Evolutionary conservation across 1,140 invertebrate genomes (phyloP), one percentile per base, ranked within the genome.

Genomic region (Oreohelix idahoensis): DNA sequence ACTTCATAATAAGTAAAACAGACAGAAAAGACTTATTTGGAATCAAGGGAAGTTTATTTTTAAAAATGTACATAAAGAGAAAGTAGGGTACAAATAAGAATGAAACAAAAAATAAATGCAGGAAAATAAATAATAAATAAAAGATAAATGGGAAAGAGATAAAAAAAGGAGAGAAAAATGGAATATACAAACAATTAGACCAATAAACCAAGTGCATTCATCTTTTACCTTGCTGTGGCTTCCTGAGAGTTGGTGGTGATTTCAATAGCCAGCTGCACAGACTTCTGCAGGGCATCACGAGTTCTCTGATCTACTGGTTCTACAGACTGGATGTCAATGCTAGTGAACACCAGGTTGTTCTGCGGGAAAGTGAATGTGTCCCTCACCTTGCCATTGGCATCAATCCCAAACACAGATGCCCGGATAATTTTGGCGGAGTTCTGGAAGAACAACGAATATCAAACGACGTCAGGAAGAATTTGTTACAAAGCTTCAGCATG

Each of bases 271-370:
- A 94, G 87, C 78, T 94, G 94, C 26, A 94, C 94, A 77, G 93
- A 94, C 84, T 94, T 94, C 89, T 93, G 93, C 29, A 94, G 89
- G 1, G 94, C 89, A 88, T 94, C 94, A 53, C 93, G 85, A 15
- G 94, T 94, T 66, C 93, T 86, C 88, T 94, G 93, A 87, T 94
- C 94, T 0, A 94, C 93, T n/a, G 94, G 94, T 87, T 94, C 94
- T 23, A 94, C 93, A 58, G 93, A 93, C 86, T 94, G 93, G 83
- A 94, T 94, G 87, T 94, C 94, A 79, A 94, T 92, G 83, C 92
- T 93, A 4, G 94, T 94, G 58, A 94, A 92, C 29, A 92, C 86
- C n/a, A 94, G 85, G 83, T 90, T 93, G 85, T 94, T 94, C 84
- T 93, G 93, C 15, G 91, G 89, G 85, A 94, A 94, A 11, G 81